Conservation (phyloP, 2,888 invertebrate species). For the Dyspetes luteomarginatus region DNA sequence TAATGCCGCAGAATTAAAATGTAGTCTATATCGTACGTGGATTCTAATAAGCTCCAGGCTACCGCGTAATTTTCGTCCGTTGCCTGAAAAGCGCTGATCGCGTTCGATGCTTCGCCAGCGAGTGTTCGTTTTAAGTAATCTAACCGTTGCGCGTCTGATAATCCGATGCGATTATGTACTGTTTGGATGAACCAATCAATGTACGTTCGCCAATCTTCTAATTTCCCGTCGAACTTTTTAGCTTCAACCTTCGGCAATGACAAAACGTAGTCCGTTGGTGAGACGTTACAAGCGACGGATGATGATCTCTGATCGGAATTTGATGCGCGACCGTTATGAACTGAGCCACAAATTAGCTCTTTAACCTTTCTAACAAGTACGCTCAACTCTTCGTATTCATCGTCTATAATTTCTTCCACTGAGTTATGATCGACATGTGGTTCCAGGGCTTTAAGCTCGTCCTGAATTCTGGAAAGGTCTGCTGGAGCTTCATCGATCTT, state of each 20-base stretch:
- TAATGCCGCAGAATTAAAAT: constrained; percentile 9
- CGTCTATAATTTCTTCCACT: constrained; percentile 18
- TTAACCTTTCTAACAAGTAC: constrained; percentile 29
- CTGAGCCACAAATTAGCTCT: background rate
- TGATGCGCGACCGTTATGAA: too few relatives aligned
- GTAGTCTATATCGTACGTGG: constrained; percentile 5
- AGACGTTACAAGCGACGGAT: background rate
- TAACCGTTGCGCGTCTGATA: constrained; percentile 9
- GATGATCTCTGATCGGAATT: background rate
- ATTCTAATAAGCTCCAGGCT: constrained; percentile 3
- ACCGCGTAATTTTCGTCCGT: constrained; percentile 20
- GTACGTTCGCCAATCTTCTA: constrained; percentile 38
- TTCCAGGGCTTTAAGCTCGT: background rate
- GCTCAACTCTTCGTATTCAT: constrained; percentile 25
- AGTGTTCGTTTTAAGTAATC: constrained; percentile 1
- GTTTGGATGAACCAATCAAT: constrained; percentile 28
- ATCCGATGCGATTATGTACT: constrained; percentile 18
- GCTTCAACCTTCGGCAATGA: constrained; percentile 22
- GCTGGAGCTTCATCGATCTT: background rate
- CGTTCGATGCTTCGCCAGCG: constrained; percentile 7
- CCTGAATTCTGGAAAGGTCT: background rate
- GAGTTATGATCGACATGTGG: background rate
- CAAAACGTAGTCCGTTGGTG: constrained; percentile 11
- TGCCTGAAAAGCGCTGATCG: constrained; percentile 1
- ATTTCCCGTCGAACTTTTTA: constrained; percentile 37